Percentiles rank a stretch among this genome's conserved stretches.
Evolutionary conservation across 2,888 invertebrate species (phyloP).

Genomic region (Drosophila fungiperda): DNA sequence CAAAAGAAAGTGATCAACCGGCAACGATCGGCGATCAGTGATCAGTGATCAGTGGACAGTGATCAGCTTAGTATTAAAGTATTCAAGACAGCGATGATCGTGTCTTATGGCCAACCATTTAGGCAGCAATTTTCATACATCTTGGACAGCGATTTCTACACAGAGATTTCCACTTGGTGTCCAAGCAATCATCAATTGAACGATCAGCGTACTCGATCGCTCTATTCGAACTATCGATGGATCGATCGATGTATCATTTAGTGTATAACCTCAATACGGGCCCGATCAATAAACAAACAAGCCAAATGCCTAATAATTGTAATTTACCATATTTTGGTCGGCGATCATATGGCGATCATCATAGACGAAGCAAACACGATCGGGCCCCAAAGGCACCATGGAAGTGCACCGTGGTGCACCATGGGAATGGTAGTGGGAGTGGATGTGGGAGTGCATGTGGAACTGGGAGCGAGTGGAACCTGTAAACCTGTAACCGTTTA

Average conservation of each 20-base stretch:
- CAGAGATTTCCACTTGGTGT: constrained; percentile 67
- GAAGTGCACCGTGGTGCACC: constrained; percentile 5
- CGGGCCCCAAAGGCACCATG: constrained; percentile 55
- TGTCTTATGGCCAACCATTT: constrained; percentile 66
- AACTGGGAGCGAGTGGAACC: constrained; percentile 42
- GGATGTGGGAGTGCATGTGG: constrained; percentile 34
- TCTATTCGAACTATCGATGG: constrained; percentile 65
- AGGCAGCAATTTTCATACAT: constrained; percentile 75
- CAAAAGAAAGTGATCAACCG: constrained; percentile 66
- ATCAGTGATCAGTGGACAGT: constrained; percentile 17
- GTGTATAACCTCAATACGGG: constrained; percentile 72
- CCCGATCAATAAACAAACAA: constrained; percentile 79
- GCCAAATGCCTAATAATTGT: constrained; percentile 80
- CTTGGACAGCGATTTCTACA: constrained; percentile 35
- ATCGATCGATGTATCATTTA: constrained; percentile 74
- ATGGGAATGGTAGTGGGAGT: constrained; percentile 29
- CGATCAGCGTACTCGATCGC: constrained; percentile 66
- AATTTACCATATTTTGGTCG: constrained; percentile 78
- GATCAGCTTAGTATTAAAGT: constrained; percentile 14
- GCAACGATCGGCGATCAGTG: constrained; percentile 28
- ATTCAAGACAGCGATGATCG: constrained; percentile 45
- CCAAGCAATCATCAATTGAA: constrained; percentile 68
- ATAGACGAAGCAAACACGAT: constrained; percentile 73
- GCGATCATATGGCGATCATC: constrained; percentile 71
- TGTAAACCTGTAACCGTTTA: constrained; percentile 56